Conservation (phyloP, 2,113 vertebrate genomes). For the Brevimyrus niger region DNA sequence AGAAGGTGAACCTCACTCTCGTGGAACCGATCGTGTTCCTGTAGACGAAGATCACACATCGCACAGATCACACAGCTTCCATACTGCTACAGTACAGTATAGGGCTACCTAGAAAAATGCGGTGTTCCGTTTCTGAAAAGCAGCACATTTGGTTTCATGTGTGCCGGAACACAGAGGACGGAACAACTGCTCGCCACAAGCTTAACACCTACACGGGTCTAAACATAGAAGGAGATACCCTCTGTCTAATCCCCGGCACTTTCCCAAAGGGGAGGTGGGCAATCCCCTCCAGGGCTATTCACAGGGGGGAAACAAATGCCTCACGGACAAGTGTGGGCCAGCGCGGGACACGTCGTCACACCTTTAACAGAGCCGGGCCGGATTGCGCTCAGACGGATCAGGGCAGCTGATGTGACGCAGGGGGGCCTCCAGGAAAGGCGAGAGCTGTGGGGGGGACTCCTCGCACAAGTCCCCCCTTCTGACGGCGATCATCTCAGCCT, state of each 20-base stretch:
- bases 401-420: background rate
- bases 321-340: background rate
- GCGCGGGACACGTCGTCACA: background rate
- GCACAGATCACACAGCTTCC: background rate
- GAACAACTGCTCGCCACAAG: background rate
- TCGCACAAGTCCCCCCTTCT: background rate
- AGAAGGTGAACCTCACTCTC: background rate
- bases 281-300: background rate
- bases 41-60: background rate
- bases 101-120: background rate
- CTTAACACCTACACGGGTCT: background rate
- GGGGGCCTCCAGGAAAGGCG: background rate
- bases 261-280: background rate
- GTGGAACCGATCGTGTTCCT: background rate
- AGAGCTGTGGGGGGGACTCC: background rate
- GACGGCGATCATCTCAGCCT: constrained; percentile 19
- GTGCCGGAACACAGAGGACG: background rate
- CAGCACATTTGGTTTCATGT: background rate
- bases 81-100: background rate
- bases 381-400: background rate
- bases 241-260: background rate
- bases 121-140: background rate
- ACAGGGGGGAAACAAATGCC: background rate
- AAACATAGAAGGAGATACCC: background rate
- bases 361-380: background rate